phyloP scores from a whole-genome alignment of 1,140 invertebrate genomes.

The Drosophila hydei region DNA sequence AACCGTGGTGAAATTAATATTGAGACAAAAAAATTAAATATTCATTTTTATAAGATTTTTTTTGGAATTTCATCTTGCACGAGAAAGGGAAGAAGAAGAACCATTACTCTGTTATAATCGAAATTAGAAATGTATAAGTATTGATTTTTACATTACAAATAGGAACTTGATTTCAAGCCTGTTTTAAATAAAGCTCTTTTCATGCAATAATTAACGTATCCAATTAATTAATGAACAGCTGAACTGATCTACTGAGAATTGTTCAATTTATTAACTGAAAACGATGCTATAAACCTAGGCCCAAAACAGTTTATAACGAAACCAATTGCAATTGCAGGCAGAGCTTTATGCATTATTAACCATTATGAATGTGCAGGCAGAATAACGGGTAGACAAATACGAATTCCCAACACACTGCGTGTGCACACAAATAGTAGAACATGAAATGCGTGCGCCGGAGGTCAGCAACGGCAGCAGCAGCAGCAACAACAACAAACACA shows the following conservation, averaged over 20 bases:
- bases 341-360: conserved; percentile 46
- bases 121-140: no score
- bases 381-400: conserved; percentile 40
- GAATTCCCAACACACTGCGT: conserved; percentile 42
- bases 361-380: conserved; percentile 46
- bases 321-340: conserved; percentile 22
- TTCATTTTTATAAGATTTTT: background rate
- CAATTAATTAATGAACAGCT: background rate
- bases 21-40: background rate
- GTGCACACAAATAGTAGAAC: conserved; percentile 31
- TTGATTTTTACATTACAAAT: no score
- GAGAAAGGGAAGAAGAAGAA: background rate
- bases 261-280: background rate
- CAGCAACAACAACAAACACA: conserved; percentile 6
- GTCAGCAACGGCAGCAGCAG: conserved; percentile 22
- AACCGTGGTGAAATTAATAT: background rate
- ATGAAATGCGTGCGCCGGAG: conserved; percentile 43
- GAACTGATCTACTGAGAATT: conserved; percentile 3
- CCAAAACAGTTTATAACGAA: background rate
- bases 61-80: background rate
- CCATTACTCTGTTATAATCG: no score
- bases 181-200: no score
- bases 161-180: no score
- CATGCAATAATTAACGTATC: background rate
- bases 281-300: background rate